Evolutionary conservation across 2,113 vertebrate species (phyloP).

Genomic region (Vidua chalybeata): DNA sequence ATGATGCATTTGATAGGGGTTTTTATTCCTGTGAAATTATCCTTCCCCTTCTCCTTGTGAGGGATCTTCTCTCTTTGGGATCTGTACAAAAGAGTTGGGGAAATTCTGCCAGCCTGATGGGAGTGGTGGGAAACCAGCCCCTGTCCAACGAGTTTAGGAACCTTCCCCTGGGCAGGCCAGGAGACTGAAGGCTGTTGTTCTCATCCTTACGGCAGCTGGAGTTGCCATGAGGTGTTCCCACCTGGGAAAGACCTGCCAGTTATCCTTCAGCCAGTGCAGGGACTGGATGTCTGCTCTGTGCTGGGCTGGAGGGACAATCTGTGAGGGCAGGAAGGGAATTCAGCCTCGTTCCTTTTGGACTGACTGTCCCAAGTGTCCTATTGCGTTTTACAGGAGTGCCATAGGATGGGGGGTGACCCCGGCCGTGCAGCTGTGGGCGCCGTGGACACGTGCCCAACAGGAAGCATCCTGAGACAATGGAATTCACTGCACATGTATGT

Average conservation of each 20-base stretch:
- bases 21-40: neutral
- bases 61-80: neutral
- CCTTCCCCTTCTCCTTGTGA: neutral
- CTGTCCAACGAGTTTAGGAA: neutral
- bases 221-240: neutral
- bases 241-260: neutral
- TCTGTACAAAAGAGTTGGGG: neutral
- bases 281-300: rapidly evolving
- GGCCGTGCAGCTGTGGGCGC: neutral
- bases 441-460: neutral
- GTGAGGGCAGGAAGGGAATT: neutral
- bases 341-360: neutral
- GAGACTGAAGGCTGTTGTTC: neutral
- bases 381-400: neutral
- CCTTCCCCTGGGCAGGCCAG: neutral
- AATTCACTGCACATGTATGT: neutral
- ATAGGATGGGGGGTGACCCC: neutral
- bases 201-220: neutral
- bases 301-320: neutral
- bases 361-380: neutral
- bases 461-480: slow-evolving; percentile 50
- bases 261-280: neutral
- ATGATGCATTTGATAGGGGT: neutral
- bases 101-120: neutral
- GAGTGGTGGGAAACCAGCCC: neutral